Evolutionary conservation across 2,888 invertebrate genomes (phyloP).

Genomic region (Callimorpha dominula): DNA sequence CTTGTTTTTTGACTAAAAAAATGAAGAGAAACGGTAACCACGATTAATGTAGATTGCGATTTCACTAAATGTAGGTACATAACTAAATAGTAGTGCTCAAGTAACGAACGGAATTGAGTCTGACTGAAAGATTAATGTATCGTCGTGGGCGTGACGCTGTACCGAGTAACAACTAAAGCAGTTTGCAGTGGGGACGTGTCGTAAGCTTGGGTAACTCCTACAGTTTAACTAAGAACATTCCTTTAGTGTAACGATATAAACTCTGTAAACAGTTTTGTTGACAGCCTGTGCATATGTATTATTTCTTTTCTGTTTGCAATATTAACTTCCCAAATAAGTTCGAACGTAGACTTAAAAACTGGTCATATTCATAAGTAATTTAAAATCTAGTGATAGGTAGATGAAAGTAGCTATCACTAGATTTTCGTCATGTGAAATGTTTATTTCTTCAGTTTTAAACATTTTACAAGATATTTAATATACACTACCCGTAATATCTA

Average conservation of each 20-base stretch:
- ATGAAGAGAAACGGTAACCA: too few relatives aligned
- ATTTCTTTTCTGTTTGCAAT: not conserved
- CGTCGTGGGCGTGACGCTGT: not conserved
- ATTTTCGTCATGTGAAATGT: not conserved
- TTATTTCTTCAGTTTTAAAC: not conserved
- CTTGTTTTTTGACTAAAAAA: too few relatives aligned
- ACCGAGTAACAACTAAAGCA: not conserved
- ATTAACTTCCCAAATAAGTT: not conserved
- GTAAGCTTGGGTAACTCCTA: not conserved
- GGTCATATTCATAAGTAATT: too few relatives aligned
- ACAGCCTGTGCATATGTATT: not conserved
- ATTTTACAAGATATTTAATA: conserved; percentile 3
- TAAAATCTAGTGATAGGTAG: too few relatives aligned
- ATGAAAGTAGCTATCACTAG: not conserved
- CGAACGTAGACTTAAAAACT: not conserved
- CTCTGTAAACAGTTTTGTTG: too few relatives aligned
- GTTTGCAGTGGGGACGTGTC: not conserved
- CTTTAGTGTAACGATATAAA: not conserved
- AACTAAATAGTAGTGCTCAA: not conserved
- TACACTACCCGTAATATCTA: conserved; percentile 20
- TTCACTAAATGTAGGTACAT: too few relatives aligned
- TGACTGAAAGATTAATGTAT: conserved; percentile 1
- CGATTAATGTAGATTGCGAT: too few relatives aligned
- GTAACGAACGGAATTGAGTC: not conserved
- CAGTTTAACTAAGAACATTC: conserved; percentile 1